Conservation (phyloP, 2,888 invertebrate species). For the Smittia aterrima region DNA sequence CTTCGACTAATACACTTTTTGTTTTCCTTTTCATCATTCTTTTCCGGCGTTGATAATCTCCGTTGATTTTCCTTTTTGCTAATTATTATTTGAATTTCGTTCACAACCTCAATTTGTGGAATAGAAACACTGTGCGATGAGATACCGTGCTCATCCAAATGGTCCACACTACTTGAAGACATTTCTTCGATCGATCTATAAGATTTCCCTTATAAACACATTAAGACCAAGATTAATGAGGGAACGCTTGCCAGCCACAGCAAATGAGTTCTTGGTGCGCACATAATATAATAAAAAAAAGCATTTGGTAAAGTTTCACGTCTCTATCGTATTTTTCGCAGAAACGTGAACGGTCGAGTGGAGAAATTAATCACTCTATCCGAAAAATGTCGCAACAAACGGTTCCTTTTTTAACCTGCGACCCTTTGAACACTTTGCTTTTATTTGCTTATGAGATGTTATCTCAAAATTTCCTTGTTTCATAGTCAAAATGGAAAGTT, state of each 20-base stretch:
- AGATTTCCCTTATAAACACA: neutral
- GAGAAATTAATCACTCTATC: neutral
- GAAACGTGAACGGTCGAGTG: neutral
- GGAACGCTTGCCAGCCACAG: conserved; percentile 5
- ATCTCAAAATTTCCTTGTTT: too few species aligned
- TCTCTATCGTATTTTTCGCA: neutral
- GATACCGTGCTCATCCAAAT: neutral
- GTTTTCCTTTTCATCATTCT: conserved; percentile 25
- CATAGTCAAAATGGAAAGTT: too few species aligned
- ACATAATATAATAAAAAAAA: neutral
- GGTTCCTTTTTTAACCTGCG: too few species aligned
- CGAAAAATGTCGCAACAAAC: too few species aligned
- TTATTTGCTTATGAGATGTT: too few species aligned
- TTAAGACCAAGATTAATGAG: neutral
- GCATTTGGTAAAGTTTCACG: neutral
- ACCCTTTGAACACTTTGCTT: too few species aligned
- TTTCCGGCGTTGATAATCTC: conserved; percentile 13
- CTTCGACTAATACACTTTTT: conserved; percentile 29
- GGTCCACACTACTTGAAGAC: neutral
- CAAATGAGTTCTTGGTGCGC: neutral
- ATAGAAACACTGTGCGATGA: neutral
- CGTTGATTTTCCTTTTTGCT: conserved; percentile 30
- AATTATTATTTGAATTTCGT: conserved; percentile 33
- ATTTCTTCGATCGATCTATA: too few species aligned
- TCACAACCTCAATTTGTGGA: conserved; percentile 38